These are phyloP conservation scores for Manis pentadactyla DNA, from an alignment of 2,797 vertebrate species.

Conservation along the genomic window DNA sequence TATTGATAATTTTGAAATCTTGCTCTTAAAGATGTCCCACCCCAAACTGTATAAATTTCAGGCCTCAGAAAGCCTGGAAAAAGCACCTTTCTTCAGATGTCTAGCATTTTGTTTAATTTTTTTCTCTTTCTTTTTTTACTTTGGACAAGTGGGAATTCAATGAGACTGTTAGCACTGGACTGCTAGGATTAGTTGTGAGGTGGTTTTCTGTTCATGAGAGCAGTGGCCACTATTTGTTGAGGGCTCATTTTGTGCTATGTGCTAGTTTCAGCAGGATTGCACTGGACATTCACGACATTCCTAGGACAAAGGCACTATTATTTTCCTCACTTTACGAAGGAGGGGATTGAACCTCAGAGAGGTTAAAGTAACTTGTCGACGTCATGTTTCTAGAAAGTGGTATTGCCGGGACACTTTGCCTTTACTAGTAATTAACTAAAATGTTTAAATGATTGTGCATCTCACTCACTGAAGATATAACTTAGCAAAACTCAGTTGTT, in stretches of 20 bases:
- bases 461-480: background rate
- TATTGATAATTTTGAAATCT: background rate
- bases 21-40: background rate
- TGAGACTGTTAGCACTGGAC: background rate
- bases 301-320: background rate
- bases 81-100: background rate
- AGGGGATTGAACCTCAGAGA: background rate
- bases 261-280: background rate
- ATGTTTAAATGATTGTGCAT: background rate
- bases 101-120: background rate
- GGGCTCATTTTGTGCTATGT: background rate
- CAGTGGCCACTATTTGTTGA: background rate
- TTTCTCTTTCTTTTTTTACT: background rate
- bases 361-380: background rate
- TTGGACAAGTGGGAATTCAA: background rate
- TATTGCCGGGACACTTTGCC: background rate
- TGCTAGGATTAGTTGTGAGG: background rate
- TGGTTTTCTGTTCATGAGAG: background rate
- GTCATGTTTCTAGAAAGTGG: background rate
- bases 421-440: constrained; percentile 7
- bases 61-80: background rate
- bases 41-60: background rate
- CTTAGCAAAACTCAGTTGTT: background rate
- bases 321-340: background rate
- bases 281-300: background rate